A percentile compares a stretch with the other conserved stretches of the same genome.
Evolutionary conservation across 2,888 invertebrate species (phyloP).

Genomic region (Diplazon laetatorius): DNA sequence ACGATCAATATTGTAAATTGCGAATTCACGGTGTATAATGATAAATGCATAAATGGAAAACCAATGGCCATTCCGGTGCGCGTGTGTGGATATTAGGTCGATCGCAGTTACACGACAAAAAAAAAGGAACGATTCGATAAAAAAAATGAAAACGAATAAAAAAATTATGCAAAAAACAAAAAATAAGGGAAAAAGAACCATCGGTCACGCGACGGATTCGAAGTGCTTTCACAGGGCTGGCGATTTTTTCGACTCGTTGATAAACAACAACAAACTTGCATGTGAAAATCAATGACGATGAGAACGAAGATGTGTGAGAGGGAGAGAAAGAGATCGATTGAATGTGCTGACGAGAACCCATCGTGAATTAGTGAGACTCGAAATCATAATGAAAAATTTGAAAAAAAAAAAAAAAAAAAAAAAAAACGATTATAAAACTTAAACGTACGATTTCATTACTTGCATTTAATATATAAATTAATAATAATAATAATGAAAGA

Average conservation of each 20-base stretch:
- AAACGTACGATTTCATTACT: conserved; percentile 72
- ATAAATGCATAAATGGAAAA: conserved; percentile 50
- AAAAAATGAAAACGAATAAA: too few species aligned
- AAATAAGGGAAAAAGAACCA: too few species aligned
- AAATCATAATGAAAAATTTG: conserved; percentile 67
- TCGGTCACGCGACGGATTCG: conserved; percentile 41
- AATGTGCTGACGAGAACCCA: conserved; percentile 58
- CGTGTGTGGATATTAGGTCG: conserved; percentile 55
- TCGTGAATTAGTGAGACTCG: conserved; percentile 70
- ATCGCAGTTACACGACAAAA: conserved; percentile 50
- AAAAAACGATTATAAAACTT: conserved; percentile 65
- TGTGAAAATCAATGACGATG: conserved; percentile 23
- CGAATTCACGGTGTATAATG: conserved; percentile 46
- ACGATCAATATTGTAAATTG: conserved; percentile 38
- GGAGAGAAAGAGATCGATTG: conserved; percentile 40
- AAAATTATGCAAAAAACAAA: conserved; percentile 11
- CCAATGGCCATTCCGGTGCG: conserved; percentile 56
- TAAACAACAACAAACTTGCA: conserved; percentile 45
- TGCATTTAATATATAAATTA: conserved; percentile 71
- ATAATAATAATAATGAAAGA: conserved; percentile 48
- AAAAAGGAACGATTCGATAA: too few species aligned
- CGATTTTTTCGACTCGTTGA: conserved; percentile 66
- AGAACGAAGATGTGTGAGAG: conserved; percentile 33
- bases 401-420: too few species aligned
- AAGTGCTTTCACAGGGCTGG: conserved; percentile 58